Conservation (phyloP, 2,797 vertebrate genomes). For the Champsocephalus gunnari region DNA sequence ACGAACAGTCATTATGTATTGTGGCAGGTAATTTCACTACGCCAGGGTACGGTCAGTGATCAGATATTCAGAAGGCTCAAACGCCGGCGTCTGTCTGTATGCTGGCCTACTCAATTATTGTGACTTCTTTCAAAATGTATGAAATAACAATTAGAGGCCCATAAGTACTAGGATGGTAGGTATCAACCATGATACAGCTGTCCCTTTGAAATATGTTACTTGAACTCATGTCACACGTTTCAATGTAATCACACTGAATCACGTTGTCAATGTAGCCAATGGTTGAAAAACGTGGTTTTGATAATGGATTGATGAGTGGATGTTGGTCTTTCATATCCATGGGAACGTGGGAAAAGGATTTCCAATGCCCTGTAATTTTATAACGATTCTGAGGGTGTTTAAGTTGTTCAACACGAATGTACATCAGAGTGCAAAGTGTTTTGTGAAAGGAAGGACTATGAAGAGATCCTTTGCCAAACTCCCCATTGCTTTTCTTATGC, state of each 20-base stretch:
- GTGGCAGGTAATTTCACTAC: constrained; percentile 22
- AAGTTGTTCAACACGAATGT: constrained; percentile 7
- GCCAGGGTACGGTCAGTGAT: constrained; percentile 12
- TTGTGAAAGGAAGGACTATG: constrained; percentile 1
- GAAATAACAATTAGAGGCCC: constrained; percentile 27
- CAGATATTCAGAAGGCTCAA: constrained; percentile 40
- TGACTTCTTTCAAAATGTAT: constrained; percentile 20
- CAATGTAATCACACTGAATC: neutral
- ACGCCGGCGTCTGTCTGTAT: constrained; percentile 13
- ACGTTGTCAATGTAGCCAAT: too few relatives aligned
- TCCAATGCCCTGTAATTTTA: neutral
- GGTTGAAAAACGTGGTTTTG: neutral
- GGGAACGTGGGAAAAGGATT: neutral
- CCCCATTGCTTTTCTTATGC: constrained; percentile 48
- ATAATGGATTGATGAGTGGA: neutral
- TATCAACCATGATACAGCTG: neutral
- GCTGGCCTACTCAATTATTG: constrained; percentile 7
- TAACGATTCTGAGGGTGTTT: constrained; percentile 1
- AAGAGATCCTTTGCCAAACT: constrained; percentile 30
- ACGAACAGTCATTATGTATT: constrained; percentile 27
- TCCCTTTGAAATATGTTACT: neutral
- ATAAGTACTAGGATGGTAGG: neutral
- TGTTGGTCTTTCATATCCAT: neutral
- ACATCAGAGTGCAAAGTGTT: constrained; percentile 36
- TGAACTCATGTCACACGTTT: neutral